Base-by-base conservation (phyloP, 2,797 vertebrate genomes). In the Micromesistius poutassou region DNA sequence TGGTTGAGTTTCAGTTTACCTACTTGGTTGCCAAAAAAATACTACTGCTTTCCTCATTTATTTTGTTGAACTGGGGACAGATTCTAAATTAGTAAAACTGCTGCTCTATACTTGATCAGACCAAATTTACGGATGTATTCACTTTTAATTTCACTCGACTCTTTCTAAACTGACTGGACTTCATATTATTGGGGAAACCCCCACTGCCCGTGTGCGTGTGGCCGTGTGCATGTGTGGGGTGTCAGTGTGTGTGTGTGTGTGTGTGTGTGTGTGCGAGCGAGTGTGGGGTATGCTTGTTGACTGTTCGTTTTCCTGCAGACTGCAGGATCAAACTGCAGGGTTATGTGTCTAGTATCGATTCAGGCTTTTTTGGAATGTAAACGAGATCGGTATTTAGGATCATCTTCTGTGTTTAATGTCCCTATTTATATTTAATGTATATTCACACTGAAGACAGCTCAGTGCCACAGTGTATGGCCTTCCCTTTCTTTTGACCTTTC, bases 381-480 rank as follows among this genome's bases (percentile, higher is more conserved):
- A 91, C 79, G 28, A 87, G 85, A 66, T 82, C 68, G 84, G 75
- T 91, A 82, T 90, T 82, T 73, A 84, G 83, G 82, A 81, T 77
- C 16, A 30, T 75, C 76, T 88, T 85, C 87, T 92, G 88, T 91
- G 93, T 93, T 94, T 89, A 93, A 93, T 96, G 88, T 90, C 87
- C 84, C 85, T 90, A 84, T 91, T 91, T 90, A 94, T 96, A 95
- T 96, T 95, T 96, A 94, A 93, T 90, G 90, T 89, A 85, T 85
- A 88, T 90, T 87, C 38, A 77, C 85, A 79, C 62, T 82, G 80
- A 87, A 87, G 84, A 84, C 84, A 89, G 84, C 81, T 83, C 74
- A 86, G 81, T 77, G 79, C 81, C 79, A 82, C 80, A 82, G 84
- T 83, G 82, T 74, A 76, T 82, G 30, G 66, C 88, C 82, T 85